A percentile compares a stretch with the other conserved stretches of the same genome.
Conservation (phyloP, 23 tunicate species). For the Ascidia mentula region DNA sequence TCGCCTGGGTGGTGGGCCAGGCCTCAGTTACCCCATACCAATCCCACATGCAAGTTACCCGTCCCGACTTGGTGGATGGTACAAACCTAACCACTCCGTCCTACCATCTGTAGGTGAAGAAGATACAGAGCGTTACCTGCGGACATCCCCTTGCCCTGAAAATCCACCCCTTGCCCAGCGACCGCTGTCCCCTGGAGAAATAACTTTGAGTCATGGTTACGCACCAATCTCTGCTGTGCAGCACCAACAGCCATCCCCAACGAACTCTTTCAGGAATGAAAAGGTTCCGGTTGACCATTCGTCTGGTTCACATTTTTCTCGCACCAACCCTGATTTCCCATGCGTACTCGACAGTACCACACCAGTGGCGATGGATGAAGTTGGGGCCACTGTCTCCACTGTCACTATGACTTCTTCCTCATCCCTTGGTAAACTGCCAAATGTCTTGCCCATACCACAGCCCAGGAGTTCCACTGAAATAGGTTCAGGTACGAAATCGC, state of each 20-base stretch:
- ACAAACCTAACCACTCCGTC: constrained; percentile 48
- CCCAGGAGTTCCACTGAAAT: constrained; percentile 23
- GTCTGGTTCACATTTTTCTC: no score
- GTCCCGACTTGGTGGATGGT: constrained; percentile 30
- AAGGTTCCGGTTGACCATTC: background rate
- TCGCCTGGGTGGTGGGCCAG: background rate
- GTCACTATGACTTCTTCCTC: constrained; percentile 55
- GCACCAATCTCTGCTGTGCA: background rate
- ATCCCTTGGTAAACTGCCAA: constrained; percentile 25
- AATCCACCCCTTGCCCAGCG: background rate
- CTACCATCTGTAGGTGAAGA: constrained; percentile 89
- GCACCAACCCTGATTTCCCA: background rate
- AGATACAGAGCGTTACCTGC: constrained; percentile 33
- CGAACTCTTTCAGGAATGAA: background rate
- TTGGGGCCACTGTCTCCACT: constrained; percentile 47
- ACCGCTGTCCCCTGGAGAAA: constrained; percentile 21
- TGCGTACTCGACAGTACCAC: constrained; percentile 7
- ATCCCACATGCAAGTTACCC: background rate
- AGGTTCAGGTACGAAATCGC: background rate
- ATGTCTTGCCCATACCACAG: constrained; percentile 17
- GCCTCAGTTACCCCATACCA: background rate
- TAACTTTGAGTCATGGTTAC: background rate
- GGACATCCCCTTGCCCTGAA: constrained; percentile 5
- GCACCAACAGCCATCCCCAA: background rate
- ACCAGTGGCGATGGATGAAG: constrained; percentile 31